These are phyloP conservation scores for Amblyteles armatorius DNA, from an alignment of 2,888 invertebrate species.

Conservation along the genomic window DNA sequence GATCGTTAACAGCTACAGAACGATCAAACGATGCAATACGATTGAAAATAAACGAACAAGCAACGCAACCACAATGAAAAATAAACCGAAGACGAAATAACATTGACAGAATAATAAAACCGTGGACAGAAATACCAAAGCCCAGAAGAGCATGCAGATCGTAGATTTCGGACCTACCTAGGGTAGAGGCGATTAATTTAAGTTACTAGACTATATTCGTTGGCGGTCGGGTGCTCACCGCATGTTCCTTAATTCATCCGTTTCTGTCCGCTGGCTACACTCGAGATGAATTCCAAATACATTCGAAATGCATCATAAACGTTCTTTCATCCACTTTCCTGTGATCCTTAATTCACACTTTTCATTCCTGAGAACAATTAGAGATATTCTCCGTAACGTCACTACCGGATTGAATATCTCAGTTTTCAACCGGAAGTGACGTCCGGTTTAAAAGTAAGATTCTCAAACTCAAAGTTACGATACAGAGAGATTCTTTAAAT, in stretches of 20 bases:
- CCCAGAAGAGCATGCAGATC: slow-evolving; percentile 56
- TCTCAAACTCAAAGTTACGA: no score
- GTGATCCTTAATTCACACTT: no score
- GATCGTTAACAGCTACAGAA: background rate
- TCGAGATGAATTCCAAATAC: background rate
- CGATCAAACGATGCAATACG: background rate
- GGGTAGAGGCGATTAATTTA: slow-evolving; percentile 34
- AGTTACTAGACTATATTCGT: background rate
- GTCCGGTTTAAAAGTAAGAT: no score
- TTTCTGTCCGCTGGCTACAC: background rate
- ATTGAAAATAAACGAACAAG: background rate
- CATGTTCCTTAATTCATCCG: background rate
- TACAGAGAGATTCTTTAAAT: no score
- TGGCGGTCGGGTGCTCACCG: background rate
- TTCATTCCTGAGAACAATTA: no score
- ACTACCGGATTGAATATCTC: no score
- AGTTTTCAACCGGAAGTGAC: no score
- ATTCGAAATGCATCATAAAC: no score
- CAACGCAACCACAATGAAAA: background rate
- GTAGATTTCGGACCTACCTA: slow-evolving; percentile 63
- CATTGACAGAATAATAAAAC: background rate
- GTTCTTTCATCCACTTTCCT: no score
- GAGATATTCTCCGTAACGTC: no score
- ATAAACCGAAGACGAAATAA: background rate
- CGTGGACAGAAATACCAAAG: slow-evolving; percentile 24